Evolutionary conservation across 2,888 invertebrate genomes (phyloP), one percentile per base, ranked within the genome.

Genomic region (Hedychridium roseum): DNA sequence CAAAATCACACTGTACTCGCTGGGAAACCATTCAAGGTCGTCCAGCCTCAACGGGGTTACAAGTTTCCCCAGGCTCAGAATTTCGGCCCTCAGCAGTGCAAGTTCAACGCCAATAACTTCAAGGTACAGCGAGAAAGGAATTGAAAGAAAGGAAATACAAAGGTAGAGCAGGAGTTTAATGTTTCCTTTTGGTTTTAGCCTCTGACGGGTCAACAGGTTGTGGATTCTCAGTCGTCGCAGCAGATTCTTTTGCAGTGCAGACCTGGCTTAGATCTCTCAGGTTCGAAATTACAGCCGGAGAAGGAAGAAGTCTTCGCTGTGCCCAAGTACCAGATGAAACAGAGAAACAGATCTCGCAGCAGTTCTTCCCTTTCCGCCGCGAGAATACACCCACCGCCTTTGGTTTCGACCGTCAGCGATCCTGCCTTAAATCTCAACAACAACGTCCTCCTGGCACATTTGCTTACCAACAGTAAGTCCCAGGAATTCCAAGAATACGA

Each of bases 381-480:
- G 30, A 73, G 81, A 40, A 79, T 82, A 60, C 75, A 82, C 58
- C 83, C 83, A 14, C 83, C 85, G 47, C 89, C 89, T 54, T 82
- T 91, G 61, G 84, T 86, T 64, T 85, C 89, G 64, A 88, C 90
- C 34, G 86, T 86, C 46, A 91, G 90, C 74, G 91, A 92, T 80
- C 90, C 91, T 36, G 84, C 88, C 64, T 81, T 91, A 55, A 81
- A 81, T 65, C 60, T 86, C 58, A 84, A 84, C 65, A 83, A 85
- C 68, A 92, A 90, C 81, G 89, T 91, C 43, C 84, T 90, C 75
- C 84, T 94, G 50, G 92, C 93, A 35, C 92, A 93, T 73, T 84
- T 94, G 57, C 86, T 94, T 60, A 90, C 89, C 38, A 85, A 82
- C 76, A 87, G 88, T 88, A 76, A 81, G 85, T 82, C n/a, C n/a